These are phyloP conservation scores for Siniperca obscura DNA, from an alignment of 2,797 vertebrate genomes.

Conservation along the genomic window DNA sequence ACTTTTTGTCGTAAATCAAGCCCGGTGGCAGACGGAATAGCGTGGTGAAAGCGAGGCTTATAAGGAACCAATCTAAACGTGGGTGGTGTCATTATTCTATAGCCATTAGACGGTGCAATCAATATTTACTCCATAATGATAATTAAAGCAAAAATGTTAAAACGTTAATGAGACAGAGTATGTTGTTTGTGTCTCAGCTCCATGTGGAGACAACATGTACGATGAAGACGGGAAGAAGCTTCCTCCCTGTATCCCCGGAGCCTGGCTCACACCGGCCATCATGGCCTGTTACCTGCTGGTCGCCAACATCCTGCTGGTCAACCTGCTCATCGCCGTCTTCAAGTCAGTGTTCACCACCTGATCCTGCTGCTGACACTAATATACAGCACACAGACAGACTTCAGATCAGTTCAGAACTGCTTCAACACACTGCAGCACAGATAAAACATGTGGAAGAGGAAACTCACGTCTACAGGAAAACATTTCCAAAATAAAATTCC, in stretches of 20 bases:
- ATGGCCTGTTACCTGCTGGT: conserved; percentile 99
- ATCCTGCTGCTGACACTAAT: neutral
- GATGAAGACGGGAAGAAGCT: conserved; percentile 97
- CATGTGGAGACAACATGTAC: conserved; percentile 95
- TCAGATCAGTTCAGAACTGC: no score
- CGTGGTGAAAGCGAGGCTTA: no score
- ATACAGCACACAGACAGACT: neutral
- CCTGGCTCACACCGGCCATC: conserved; percentile 96
- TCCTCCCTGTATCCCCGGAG: conserved; percentile 95
- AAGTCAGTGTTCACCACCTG: conserved; percentile 86
- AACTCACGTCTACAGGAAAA: no score
- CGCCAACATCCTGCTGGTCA: conserved; percentile 97
- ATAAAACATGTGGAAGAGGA: neutral
- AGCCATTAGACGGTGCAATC: no score
- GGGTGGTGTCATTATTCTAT: no score
- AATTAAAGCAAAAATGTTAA: no score
- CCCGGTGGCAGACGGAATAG: no score
- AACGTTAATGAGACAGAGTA: no score
- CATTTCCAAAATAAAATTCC: neutral
- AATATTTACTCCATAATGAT: no score
- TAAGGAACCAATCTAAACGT: no score
- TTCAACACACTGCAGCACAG: neutral
- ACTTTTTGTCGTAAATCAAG: no score
- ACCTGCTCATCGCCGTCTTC: conserved; percentile 97
- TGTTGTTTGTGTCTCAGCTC: conserved; percentile 82